Percentiles rank a stretch among this genome's conserved stretches.
Evolutionary conservation across 37 sponge, comb jelly and placozoan species (phyloP).

Genomic region (Agelas oroides): DNA sequence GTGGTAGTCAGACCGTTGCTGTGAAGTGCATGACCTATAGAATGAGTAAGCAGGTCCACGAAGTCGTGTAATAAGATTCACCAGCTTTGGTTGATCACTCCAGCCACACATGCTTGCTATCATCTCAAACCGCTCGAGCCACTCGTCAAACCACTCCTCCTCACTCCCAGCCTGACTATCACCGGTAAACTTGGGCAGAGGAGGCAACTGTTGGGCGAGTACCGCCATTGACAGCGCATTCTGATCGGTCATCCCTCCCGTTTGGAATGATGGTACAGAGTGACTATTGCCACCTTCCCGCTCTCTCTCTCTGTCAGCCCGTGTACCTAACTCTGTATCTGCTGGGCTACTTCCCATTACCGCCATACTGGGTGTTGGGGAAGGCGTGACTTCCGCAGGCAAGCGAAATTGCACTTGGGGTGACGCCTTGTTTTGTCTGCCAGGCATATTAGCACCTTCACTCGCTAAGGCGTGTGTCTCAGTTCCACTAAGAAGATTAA

Average conservation of each 20-base stretch:
- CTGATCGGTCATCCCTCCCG: background rate
- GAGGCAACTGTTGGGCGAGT: constrained; percentile 13
- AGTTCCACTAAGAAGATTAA: no score
- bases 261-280: no score
- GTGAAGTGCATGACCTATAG: constrained; percentile 8
- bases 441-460: no score
- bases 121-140: constrained; percentile 12
- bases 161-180: background rate
- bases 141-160: background rate
- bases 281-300: no score
- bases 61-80: constrained; percentile 9
- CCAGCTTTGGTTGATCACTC: background rate
- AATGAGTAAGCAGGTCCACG: constrained; percentile 6
- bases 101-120: constrained; percentile 6
- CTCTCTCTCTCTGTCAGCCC: no score
- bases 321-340: no score
- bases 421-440: no score
- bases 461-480: no score
- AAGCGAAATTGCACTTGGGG: no score
- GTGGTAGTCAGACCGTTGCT: background rate
- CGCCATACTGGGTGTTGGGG: no score
- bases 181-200: constrained; percentile 5
- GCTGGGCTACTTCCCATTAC: no score
- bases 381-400: no score
- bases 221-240: background rate